A percentile compares a stretch with the other conserved stretches of the same genome.
These are phyloP conservation scores for Tetramorium simillimum DNA, from an alignment of 1,140 invertebrate species.

Conservation along the genomic window DNA sequence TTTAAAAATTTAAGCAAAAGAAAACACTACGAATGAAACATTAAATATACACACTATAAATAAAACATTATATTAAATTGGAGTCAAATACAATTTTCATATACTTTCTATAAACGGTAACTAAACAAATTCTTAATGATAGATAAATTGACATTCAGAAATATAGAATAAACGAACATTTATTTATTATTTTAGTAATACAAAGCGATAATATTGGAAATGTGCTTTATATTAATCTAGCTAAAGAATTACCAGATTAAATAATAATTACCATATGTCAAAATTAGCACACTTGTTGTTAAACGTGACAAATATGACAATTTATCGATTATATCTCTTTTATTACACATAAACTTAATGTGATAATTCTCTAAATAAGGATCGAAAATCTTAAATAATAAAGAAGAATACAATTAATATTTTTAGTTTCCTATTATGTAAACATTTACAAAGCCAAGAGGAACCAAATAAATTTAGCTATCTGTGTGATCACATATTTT, in stretches of 20 bases:
- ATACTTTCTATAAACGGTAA: constrained; percentile 32
- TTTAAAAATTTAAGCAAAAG: neutral
- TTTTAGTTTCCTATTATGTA: constrained; percentile 43
- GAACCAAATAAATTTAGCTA: constrained; percentile 34
- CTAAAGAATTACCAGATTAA: neutral
- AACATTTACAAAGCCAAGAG: neutral
- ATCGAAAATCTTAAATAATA: constrained; percentile 17
- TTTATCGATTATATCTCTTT: constrained; percentile 32
- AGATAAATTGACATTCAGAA: constrained; percentile 18
- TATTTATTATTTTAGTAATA: constrained; percentile 63
- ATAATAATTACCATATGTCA: neutral
- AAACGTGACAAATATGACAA: constrained; percentile 22
- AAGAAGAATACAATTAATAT: neutral
- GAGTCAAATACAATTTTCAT: constrained; percentile 9
- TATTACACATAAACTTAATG: constrained; percentile 60
- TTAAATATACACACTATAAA: no score
- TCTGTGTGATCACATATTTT: constrained; percentile 5
- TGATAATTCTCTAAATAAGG: constrained; percentile 72
- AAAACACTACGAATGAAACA: neutral
- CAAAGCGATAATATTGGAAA: constrained; percentile 41
- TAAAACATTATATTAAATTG: neutral
- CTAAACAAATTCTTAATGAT: constrained; percentile 26
- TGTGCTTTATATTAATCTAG: constrained; percentile 26
- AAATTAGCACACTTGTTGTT: constrained; percentile 22
- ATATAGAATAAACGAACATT: constrained; percentile 27